Percentiles rank a stretch among this genome's conserved stretches.
Evolutionary conservation across 2,797 vertebrate species (phyloP).

Genomic region (Poeciliopsis turneri): DNA sequence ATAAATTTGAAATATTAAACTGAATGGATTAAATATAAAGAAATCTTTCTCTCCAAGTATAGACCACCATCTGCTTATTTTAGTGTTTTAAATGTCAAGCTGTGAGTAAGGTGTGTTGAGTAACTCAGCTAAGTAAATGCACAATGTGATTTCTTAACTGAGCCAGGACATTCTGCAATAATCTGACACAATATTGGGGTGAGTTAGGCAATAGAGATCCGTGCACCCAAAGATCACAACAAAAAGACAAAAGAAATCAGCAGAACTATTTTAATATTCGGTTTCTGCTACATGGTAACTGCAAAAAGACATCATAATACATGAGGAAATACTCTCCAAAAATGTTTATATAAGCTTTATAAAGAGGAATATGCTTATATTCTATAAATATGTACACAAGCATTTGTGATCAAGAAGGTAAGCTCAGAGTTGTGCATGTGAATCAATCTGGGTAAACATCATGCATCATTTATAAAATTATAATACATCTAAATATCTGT

Average conservation of each 20-base stretch:
- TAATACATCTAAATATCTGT: constrained; percentile 31
- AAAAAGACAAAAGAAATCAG: constrained; percentile 21
- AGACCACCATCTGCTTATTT: background rate
- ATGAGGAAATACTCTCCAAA: constrained; percentile 50
- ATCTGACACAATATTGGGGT: background rate
- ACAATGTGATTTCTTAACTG: constrained; percentile 11
- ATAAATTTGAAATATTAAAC: background rate
- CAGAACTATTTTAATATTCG: constrained; percentile 45
- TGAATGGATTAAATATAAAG: background rate
- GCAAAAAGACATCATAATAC: constrained; percentile 67
- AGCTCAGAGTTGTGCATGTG: constrained; percentile 42
- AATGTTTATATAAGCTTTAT: constrained; percentile 57
- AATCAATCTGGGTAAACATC: constrained; percentile 64
- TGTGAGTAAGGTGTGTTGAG: background rate
- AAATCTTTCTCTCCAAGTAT: background rate
- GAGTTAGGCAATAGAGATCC: constrained; percentile 16
- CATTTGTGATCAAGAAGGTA: constrained; percentile 45
- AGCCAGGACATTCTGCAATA: constrained; percentile 9
- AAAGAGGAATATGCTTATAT: constrained; percentile 40
- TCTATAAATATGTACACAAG: constrained; percentile 39
- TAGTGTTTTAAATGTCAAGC: background rate
- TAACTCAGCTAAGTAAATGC: background rate
- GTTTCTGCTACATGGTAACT: constrained; percentile 50
- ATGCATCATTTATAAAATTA: constrained; percentile 47
- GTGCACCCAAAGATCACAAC: constrained; percentile 2